A percentile compares a stretch with the other conserved stretches of the same genome.
Evolutionary conservation across 2,888 invertebrate species (phyloP).

Genomic region (Pterostichus niger): DNA sequence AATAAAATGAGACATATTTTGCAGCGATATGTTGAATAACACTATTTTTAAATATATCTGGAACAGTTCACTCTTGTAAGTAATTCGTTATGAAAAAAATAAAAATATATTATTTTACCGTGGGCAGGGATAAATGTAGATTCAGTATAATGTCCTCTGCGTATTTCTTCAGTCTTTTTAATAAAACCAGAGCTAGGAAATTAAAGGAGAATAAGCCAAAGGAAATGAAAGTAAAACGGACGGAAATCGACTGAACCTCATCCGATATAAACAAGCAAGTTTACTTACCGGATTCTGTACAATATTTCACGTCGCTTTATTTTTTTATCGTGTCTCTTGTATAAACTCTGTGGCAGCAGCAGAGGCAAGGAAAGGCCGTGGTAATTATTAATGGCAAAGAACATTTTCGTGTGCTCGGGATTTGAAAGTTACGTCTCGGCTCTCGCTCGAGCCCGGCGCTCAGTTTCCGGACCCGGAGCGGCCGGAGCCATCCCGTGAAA

Average conservation of each 20-base stretch:
- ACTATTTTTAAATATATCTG: no score
- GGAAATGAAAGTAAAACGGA: slow-evolving; percentile 23
- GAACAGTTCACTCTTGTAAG: no score
- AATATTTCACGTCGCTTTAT: slow-evolving; percentile 49
- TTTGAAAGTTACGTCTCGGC: slow-evolving; percentile 47
- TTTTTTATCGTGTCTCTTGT: slow-evolving; percentile 43
- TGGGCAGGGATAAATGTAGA: not conserved
- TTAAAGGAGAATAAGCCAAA: not conserved
- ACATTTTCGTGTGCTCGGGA: slow-evolving; percentile 61
- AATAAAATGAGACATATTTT: no score
- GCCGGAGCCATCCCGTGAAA: slow-evolving; percentile 25
- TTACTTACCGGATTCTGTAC: slow-evolving; percentile 23
- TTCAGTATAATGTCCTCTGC: no score
- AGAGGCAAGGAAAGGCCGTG: slow-evolving; percentile 15
- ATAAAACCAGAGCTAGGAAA: not conserved
- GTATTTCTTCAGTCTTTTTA: not conserved
- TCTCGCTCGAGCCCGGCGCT: slow-evolving; percentile 9
- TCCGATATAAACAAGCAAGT: slow-evolving; percentile 28
- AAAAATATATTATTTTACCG: no score
- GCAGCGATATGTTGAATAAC: no score
- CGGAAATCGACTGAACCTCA: slow-evolving; percentile 23
- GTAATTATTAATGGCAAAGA: slow-evolving; percentile 59
- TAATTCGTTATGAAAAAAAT: no score
- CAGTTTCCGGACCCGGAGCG: slow-evolving; percentile 43
- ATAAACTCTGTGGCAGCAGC: slow-evolving; percentile 21